These are phyloP conservation scores for Ceratoteleas bidentatus DNA, from an alignment of 1,140 invertebrate species.

Conservation along the genomic window DNA sequence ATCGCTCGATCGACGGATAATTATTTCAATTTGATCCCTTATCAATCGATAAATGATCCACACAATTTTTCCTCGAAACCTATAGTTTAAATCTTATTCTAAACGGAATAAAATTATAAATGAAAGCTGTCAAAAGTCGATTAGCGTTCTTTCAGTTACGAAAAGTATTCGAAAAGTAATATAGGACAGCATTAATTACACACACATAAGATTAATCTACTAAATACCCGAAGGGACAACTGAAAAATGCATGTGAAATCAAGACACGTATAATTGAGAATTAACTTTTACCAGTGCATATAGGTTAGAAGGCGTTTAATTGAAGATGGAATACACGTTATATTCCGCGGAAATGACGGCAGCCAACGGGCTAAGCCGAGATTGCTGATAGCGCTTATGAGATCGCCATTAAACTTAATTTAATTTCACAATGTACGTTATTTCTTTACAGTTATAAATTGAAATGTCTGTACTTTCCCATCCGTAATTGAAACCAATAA, in stretches of 20 bases:
- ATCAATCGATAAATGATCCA: no score
- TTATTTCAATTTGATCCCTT: no score
- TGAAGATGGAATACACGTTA: constrained; percentile 46
- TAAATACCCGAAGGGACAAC: no score
- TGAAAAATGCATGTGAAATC: constrained; percentile 8
- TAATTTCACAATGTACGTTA: constrained; percentile 47
- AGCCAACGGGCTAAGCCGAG: constrained; percentile 13
- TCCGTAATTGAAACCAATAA: constrained; percentile 46
- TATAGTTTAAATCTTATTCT: no score
- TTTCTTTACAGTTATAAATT: constrained; percentile 56
- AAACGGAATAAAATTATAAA: no score
- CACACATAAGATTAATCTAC: no score
- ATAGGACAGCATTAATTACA: no score
- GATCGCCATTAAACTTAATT: constrained; percentile 59
- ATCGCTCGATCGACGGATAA: no score
- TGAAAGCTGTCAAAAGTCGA: no score
- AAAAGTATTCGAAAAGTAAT: no score
- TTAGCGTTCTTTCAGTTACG: no score
- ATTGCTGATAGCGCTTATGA: constrained; percentile 49
- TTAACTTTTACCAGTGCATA: constrained; percentile 40
- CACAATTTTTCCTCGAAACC: no score
- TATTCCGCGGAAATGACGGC: constrained; percentile 43
- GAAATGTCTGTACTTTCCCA: constrained; percentile 56
- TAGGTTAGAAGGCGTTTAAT: constrained; percentile 48
- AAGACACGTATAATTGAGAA: constrained; percentile 43